phyloP scores from a whole-genome alignment of 2,797 vertebrate genomes.

The Chromis chromis region DNA sequence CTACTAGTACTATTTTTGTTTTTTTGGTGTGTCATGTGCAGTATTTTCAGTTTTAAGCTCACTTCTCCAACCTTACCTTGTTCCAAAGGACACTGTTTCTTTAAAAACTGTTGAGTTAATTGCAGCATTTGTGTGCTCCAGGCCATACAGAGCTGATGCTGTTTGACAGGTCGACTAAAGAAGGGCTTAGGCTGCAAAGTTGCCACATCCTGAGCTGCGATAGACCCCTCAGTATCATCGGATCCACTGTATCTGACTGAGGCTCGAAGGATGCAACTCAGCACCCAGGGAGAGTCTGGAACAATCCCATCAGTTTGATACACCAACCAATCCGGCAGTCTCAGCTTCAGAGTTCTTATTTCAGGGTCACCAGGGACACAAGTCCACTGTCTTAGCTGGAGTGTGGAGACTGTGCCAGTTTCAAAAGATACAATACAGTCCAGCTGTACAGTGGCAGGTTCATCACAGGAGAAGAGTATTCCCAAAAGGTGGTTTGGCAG shows the following conservation, averaged over 20 bases:
- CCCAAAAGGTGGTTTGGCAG: constrained; percentile 63
- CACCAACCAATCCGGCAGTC: constrained; percentile 85
- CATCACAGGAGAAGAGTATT: constrained; percentile 80
- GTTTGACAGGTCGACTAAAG: constrained; percentile 81
- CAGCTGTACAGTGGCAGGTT: constrained; percentile 71
- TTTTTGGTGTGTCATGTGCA: no score
- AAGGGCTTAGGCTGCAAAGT: constrained; percentile 64
- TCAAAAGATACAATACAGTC: constrained; percentile 80
- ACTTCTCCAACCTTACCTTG: constrained; percentile 73
- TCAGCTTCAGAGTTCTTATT: constrained; percentile 65
- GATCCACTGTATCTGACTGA: constrained; percentile 66
- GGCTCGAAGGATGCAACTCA: constrained; percentile 77
- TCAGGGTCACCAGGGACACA: constrained; percentile 70
- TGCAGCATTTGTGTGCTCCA: constrained; percentile 78
- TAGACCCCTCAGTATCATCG: constrained; percentile 28
- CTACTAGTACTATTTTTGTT: not conserved
- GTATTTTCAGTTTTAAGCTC: not conserved
- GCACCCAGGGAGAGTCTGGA: constrained; percentile 76
- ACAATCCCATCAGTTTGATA: constrained; percentile 83
- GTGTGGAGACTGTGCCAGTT: constrained; percentile 56
- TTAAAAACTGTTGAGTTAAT: constrained; percentile 44
- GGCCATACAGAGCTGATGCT: constrained; percentile 72
- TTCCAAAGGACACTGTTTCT: constrained; percentile 79
- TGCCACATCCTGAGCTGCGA: constrained; percentile 59
- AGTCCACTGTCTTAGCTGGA: constrained; percentile 74